Evolutionary conservation across 1,140 invertebrate species (phyloP).

Genomic region (Euborellia annulipes): DNA sequence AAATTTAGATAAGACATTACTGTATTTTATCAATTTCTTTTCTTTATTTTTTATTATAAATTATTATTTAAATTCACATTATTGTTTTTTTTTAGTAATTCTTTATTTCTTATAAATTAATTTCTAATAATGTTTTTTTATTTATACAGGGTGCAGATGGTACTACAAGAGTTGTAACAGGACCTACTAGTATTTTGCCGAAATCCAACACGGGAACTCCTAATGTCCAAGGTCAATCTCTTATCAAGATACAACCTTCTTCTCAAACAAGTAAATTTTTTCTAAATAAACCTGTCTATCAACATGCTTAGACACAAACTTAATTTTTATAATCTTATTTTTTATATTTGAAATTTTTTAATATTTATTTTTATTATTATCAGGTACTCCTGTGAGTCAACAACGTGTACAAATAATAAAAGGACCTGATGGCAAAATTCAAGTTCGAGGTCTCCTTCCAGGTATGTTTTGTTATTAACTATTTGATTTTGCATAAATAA

Average conservation of each 20-base stretch:
- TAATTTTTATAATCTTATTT: neutral
- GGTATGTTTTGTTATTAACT: too few species aligned
- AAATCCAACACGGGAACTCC: constrained; percentile 23
- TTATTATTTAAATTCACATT: too few species aligned
- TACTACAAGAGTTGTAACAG: constrained; percentile 52
- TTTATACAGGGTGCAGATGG: constrained; percentile 54
- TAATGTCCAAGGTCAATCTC: constrained; percentile 22
- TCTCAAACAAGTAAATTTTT: constrained; percentile 14
- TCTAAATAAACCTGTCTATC: neutral
- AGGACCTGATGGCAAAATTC: constrained; percentile 76
- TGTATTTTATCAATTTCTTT: too few species aligned
- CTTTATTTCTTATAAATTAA: too few species aligned
- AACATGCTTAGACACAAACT: neutral
- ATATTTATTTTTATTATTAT: constrained; percentile 8
- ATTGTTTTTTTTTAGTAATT: too few species aligned
- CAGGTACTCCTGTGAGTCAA: constrained; percentile 23
- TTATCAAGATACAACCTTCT: constrained; percentile 26
- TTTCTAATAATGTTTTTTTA: too few species aligned
- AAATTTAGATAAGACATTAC: too few species aligned
- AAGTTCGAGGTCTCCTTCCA: constrained; percentile 76
- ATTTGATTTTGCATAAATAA: too few species aligned
- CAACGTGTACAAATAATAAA: constrained; percentile 83
- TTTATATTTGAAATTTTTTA: neutral
- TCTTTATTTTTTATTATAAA: too few species aligned
- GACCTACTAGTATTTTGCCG: constrained; percentile 34